Conservation (phyloP, 1,140 invertebrate genomes). For the Drosophila parabipectinata region DNA sequence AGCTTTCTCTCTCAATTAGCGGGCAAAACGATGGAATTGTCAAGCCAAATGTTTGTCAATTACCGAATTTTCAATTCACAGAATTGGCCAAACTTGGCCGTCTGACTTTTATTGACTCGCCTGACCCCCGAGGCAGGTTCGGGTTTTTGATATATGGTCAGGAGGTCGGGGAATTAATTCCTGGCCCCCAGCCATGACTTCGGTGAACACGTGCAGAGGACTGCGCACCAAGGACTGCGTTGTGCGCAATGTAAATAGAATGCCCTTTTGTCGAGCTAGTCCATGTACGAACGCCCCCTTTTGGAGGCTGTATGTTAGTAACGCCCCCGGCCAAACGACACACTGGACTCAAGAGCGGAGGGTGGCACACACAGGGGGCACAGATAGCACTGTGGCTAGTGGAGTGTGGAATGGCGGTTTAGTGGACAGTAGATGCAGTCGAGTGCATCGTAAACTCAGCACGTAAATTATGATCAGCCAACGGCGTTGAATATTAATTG, state of each 20-base stretch:
- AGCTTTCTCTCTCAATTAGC: constrained; percentile 49
- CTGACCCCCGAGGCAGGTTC: constrained; percentile 33
- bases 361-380: neutral
- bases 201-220: constrained; percentile 33
- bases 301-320: constrained; percentile 51
- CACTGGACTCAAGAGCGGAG: neutral
- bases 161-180: constrained; percentile 49
- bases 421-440: constrained; percentile 36
- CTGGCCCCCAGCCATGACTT: constrained; percentile 35
- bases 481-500: constrained; percentile 84
- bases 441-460: constrained; percentile 80
- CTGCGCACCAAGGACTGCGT: constrained; percentile 3
- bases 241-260: constrained; percentile 67
- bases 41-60: constrained; percentile 40
- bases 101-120: constrained; percentile 47
- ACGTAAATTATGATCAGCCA: constrained; percentile 84
- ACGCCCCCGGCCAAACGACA: constrained; percentile 49
- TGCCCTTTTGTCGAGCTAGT: constrained; percentile 58
- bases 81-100: constrained; percentile 33
- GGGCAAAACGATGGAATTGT: constrained; percentile 32
- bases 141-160: constrained; percentile 31
- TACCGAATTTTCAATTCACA: constrained; percentile 38
- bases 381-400: constrained; percentile 1
- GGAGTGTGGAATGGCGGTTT: constrained; percentile 14
- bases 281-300: constrained; percentile 69